These are phyloP conservation scores for Saimiri boliviensis DNA, from an alignment of 2,113 vertebrate genomes.

Conservation along the genomic window DNA sequence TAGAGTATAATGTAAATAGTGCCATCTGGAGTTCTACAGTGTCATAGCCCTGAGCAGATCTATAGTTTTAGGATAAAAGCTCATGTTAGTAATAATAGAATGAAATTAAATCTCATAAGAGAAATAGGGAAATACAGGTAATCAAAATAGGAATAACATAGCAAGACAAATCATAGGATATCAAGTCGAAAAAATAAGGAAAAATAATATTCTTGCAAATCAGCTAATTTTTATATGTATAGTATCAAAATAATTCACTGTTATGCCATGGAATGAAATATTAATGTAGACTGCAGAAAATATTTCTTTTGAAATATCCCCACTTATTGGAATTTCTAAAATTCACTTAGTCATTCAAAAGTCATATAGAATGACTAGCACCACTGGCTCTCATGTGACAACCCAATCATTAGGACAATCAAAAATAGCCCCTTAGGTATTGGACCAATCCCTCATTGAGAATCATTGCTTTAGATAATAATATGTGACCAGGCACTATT, in stretches of 20 bases:
- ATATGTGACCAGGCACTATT: neutral
- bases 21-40: slow-evolving; percentile 52
- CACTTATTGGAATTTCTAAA: neutral
- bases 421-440: neutral
- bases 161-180: neutral
- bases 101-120: neutral
- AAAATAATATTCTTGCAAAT: neutral
- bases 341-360: neutral
- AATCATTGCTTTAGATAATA: neutral
- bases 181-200: slow-evolving; percentile 13
- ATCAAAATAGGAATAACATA: neutral
- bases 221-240: neutral
- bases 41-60: slow-evolving; percentile 13
- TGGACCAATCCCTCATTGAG: neutral
- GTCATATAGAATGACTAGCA: neutral
- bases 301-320: neutral
- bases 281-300: neutral
- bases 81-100: neutral
- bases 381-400: neutral
- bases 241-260: slow-evolving; percentile 1
- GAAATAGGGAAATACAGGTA: neutral
- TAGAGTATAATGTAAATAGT: slow-evolving; percentile 17
- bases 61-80: neutral
- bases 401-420: neutral
- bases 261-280: neutral